phyloP scores from a whole-genome alignment of 2,113 vertebrate species.

The Ptilorrhoa leucosticta region DNA sequence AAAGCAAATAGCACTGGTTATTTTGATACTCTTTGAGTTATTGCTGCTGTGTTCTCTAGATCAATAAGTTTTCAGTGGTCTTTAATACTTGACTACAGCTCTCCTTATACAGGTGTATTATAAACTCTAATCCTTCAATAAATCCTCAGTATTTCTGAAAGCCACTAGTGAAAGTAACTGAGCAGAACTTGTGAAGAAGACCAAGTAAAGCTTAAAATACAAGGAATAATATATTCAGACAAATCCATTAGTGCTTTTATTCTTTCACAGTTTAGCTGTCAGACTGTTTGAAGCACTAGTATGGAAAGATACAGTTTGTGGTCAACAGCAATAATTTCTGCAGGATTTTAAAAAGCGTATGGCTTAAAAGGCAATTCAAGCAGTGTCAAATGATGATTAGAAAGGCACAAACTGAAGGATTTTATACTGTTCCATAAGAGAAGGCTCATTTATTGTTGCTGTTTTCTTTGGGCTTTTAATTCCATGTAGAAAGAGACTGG shows the following conservation, averaged over 20 bases:
- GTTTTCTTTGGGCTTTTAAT: neutral
- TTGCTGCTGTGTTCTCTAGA: neutral
- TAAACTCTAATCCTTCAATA: neutral
- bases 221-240: constrained; percentile 34
- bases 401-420: neutral
- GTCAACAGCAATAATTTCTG: constrained; percentile 4
- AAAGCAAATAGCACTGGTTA: neutral
- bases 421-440: neutral
- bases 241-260: constrained; percentile 51
- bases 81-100: neutral
- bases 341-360: neutral
- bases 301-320: neutral
- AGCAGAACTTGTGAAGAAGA: neutral
- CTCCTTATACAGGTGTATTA: neutral
- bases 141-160: neutral
- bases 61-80: constrained; percentile 5
- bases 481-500: neutral
- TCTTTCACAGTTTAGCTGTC: constrained; percentile 20
- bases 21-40: neutral
- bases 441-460: neutral
- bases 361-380: neutral
- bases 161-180: neutral
- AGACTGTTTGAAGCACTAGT: constrained; percentile 1
- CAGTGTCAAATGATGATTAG: neutral
- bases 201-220: neutral